Percentiles rank a stretch among this genome's conserved stretches.
phyloP scores from a whole-genome alignment of 2,113 vertebrate genomes.

The Spea multiplicata region DNA sequence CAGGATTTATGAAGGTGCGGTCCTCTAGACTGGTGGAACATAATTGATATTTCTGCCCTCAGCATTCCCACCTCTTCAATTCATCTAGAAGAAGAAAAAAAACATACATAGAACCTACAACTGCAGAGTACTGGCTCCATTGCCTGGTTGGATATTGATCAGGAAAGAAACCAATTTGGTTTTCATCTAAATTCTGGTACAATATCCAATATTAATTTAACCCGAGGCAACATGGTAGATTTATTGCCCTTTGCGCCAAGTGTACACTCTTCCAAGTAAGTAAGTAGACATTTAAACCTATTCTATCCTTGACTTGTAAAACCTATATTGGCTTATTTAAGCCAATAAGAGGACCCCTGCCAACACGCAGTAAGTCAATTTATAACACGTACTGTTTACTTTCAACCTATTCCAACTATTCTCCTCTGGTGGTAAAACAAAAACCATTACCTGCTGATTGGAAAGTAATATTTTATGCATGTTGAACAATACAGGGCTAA shows the following conservation, averaged over 20 bases:
- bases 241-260: conserved; percentile 25
- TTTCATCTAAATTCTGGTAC: conserved; percentile 38
- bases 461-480: conserved; percentile 8
- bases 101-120: conserved; percentile 17
- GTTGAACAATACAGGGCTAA: background rate
- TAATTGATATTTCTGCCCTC: conserved; percentile 47
- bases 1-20: conserved; percentile 42
- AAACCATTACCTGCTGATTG: conserved; percentile 1
- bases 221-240: conserved; percentile 35
- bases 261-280: background rate
- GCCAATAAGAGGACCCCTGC: conserved; percentile 9
- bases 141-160: conserved; percentile 37
- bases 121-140: background rate
- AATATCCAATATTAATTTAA: conserved; percentile 35
- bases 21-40: conserved; percentile 35
- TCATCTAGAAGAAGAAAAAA: conserved; percentile 6
- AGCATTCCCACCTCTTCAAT: conserved; percentile 33
- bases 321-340: conserved; percentile 5
- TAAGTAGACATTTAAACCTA: conserved; percentile 31
- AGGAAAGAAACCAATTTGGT: conserved; percentile 23
- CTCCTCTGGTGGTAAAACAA: conserved; percentile 12
- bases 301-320: conserved; percentile 18
- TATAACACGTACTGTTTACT: conserved; percentile 20
- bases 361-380: conserved; percentile 17
- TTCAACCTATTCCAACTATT: conserved; percentile 12